Base-by-base conservation (phyloP, 1,140 invertebrate genomes). In the Ruditapes philippinarum region DNA sequence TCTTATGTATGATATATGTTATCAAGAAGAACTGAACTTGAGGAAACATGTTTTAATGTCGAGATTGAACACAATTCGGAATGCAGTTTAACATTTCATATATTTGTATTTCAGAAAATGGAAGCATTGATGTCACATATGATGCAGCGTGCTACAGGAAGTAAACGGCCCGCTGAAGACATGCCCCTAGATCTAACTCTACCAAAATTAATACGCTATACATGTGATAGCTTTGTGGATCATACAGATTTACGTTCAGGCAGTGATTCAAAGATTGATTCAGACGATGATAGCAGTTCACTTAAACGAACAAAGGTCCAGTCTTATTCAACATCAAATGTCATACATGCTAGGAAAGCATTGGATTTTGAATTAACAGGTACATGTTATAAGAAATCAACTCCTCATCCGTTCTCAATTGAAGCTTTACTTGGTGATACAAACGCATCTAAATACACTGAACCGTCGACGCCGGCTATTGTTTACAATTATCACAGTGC, bases 61-160 rank as follows among this genome's bases (percentile, higher is more conserved):
- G 5, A 45, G 42, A n/a, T n/a, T n/a, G n/a, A n/a, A n/a, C n/a
- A n/a, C n/a, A n/a, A n/a, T n/a, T n/a, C n/a, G n/a, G n/a, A n/a
- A n/a, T n/a, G n/a, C 14, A 45, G 5, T 45, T 7, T 45, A 45
- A 45, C 14, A 45, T 7, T 45, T 14, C 14, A 45, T 7, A 7
- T 7, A 45, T 45, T 14, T 45, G 14, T 62, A n/a, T 62, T 62
- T 4, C 57, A 62, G 57, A 62, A 28, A 74, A 83, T 83, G 80
- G 80, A 83, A 22, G 60, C 33, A 0, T 83, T 65, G 62, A 83
- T 83, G 80, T 68, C 62, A 68, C 57, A 83, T 11, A 65, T 83
- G 0, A 22, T 68, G 36, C 0, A 45, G 60, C 36, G n/a, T 57
- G 62, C 65, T 28, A 25, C 22, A n/a, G 11, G 28, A n/a, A 17